Conservation (phyloP, 2,888 invertebrate species). For the Lobophora halterata region DNA sequence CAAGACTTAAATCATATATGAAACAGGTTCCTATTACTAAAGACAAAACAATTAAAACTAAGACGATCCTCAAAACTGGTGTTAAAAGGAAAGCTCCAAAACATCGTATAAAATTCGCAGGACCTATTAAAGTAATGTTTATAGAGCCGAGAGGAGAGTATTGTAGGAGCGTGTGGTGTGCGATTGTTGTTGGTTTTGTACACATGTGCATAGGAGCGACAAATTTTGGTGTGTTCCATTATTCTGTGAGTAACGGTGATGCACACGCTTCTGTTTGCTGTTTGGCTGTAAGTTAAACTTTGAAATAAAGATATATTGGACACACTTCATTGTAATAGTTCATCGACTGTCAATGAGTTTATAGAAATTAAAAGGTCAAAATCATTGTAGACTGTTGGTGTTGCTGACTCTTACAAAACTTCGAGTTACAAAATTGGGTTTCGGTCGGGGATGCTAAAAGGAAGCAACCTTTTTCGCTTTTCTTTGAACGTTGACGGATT, state of each 20-base stretch:
- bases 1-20: background rate
- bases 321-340: too few species aligned
- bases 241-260: slow-evolving; percentile 33
- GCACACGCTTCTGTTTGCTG: slow-evolving; percentile 39
- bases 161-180: slow-evolving; percentile 39
- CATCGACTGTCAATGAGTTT: too few species aligned
- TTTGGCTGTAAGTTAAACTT: slow-evolving; percentile 38
- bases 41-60: background rate
- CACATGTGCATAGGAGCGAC: slow-evolving; percentile 45
- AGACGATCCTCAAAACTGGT: slow-evolving; percentile 11
- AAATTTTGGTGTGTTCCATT: slow-evolving; percentile 38
- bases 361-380: too few species aligned
- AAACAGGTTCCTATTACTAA: background rate
- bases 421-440: too few species aligned
- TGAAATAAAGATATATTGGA: background rate
- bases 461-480: too few species aligned
- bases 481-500: too few species aligned
- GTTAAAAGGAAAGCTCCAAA: slow-evolving; percentile 1
- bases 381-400: too few species aligned
- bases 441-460: too few species aligned
- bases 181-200: slow-evolving; percentile 37
- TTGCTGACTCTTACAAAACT: too few species aligned
- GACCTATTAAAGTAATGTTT: slow-evolving; percentile 38
- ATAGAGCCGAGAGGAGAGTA: slow-evolving; percentile 40
- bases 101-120: slow-evolving; percentile 21